A percentile compares a stretch with the other conserved stretches of the same genome.
phyloP scores from a whole-genome alignment of 2,113 vertebrate species.

The Prionailurus viverrinus region DNA sequence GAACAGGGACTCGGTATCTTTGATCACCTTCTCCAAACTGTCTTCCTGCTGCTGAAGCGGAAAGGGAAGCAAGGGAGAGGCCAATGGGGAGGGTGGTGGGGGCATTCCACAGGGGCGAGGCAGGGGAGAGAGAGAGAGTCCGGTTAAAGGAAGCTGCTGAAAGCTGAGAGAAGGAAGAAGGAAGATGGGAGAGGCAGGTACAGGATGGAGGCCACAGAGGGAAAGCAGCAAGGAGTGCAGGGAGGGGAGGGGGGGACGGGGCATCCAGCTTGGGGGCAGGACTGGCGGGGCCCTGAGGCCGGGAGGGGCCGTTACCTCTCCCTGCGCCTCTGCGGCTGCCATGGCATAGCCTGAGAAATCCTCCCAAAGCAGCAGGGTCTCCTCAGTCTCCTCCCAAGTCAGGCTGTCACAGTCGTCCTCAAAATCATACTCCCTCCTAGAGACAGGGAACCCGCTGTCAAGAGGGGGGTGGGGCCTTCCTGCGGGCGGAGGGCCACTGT shows the following conservation, averaged over 20 bases:
- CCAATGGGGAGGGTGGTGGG: background rate
- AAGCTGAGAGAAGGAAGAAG: background rate
- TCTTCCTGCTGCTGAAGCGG: conserved; percentile 91
- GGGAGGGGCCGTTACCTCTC: conserved; percentile 90
- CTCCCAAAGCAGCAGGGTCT: conserved; percentile 98
- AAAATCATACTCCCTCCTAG: conserved; percentile 96
- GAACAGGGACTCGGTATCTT: conserved; percentile 97
- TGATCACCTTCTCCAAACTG: conserved; percentile 98
- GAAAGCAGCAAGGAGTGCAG: background rate
- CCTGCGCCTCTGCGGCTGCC: conserved; percentile 92
- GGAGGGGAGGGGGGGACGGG: fast-evolving
- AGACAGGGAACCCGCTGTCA: conserved; percentile 72
- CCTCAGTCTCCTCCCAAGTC: conserved; percentile 98
- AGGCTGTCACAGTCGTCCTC: conserved; percentile 99
- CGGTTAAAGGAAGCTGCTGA: conserved; percentile 38
- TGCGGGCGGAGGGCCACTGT: background rate
- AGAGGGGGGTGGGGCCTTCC: background rate
- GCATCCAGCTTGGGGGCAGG: background rate
- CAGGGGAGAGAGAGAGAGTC: conserved; percentile 38
- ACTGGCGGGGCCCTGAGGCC: background rate
- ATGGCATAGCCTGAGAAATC: conserved; percentile 97
- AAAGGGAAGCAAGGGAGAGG: conserved; percentile 11
- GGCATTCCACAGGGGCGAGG: background rate
- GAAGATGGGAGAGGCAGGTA: background rate
- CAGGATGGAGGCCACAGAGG: conserved; percentile 36